Conservation (phyloP, 1,140 invertebrate species). For the Drosophila parvula region DNA sequence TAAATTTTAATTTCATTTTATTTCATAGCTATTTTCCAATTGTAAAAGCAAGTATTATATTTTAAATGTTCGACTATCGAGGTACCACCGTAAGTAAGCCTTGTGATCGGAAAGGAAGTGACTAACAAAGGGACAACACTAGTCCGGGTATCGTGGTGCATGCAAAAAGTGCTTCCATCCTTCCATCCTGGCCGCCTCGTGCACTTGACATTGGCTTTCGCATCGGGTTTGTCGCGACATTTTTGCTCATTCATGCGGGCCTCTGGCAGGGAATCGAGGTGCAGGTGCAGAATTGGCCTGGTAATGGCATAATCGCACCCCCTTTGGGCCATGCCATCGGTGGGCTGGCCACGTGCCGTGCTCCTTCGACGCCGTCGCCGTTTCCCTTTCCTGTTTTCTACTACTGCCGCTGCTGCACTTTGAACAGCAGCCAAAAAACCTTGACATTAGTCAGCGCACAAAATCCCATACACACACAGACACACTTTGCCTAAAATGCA, state of each 20-base stretch:
- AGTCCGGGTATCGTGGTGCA: slow-evolving; percentile 24
- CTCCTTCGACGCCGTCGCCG: slow-evolving; percentile 1
- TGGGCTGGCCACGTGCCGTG: slow-evolving; percentile 45
- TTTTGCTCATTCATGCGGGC: slow-evolving; percentile 64
- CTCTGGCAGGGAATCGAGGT: slow-evolving; percentile 24
- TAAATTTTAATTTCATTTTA: too few species aligned
- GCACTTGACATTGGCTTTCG: slow-evolving; percentile 74
- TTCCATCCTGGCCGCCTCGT: slow-evolving; percentile 19
- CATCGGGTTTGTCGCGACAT: slow-evolving; percentile 49
- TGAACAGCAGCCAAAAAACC: slow-evolving; percentile 69
- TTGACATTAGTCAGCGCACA: slow-evolving; percentile 66
- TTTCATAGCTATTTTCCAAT: too few species aligned
- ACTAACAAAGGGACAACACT: not conserved
- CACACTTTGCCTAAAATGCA: slow-evolving; percentile 1
- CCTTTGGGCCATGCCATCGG: not conserved
- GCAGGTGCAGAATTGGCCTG: slow-evolving; percentile 41
- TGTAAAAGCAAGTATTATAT: too few species aligned
- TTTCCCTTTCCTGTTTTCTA: slow-evolving; percentile 4
- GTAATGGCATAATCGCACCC: slow-evolving; percentile 48
- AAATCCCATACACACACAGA: slow-evolving; percentile 10
- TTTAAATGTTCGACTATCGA: too few species aligned
- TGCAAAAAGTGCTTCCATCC: slow-evolving; percentile 35
- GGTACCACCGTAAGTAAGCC: slow-evolving; percentile 13
- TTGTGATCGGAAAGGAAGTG: not conserved
- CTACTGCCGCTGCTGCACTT: slow-evolving; percentile 49